Conservation (phyloP, 2,113 vertebrate genomes). For the Regulus satrapa region DNA sequence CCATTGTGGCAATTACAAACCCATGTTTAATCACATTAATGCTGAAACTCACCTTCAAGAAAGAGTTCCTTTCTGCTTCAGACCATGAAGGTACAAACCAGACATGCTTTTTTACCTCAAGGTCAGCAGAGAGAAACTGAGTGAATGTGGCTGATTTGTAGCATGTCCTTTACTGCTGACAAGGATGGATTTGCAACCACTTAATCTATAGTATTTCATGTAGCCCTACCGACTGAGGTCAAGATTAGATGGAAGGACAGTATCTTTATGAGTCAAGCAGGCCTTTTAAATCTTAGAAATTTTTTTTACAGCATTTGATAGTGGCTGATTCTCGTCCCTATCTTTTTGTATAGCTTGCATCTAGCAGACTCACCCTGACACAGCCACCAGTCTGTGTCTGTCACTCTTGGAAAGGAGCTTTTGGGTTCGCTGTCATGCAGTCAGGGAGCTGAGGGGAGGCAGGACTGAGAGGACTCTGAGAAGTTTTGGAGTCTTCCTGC, state of each 20-base stretch:
- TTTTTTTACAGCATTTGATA: not conserved
- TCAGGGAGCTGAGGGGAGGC: not conserved
- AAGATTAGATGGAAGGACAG: not conserved
- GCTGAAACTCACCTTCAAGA: not conserved
- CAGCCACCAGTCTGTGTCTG: not conserved
- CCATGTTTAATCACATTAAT: not conserved
- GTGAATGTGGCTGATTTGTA: not conserved
- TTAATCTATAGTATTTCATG: not conserved
- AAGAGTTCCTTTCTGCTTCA: not conserved
- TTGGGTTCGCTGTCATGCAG: not conserved
- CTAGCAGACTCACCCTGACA: not conserved
- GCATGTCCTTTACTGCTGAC: not conserved
- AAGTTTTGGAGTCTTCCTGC: not conserved
- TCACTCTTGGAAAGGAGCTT: not conserved
- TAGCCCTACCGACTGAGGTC: not conserved
- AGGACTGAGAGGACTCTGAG: not conserved
- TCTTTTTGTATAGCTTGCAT: not conserved
- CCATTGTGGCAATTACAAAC: not conserved
- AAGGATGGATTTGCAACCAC: not conserved
- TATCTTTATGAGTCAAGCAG: not conserved
- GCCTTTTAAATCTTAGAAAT: not conserved
- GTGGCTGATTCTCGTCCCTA: not conserved
- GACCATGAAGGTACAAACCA: not conserved
- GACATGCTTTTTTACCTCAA: not conserved
- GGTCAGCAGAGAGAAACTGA: not conserved